A percentile compares a stretch with the other conserved stretches of the same genome.
These are phyloP conservation scores for Carduelis carduelis DNA, from an alignment of 2,797 vertebrate genomes.

Conservation along the genomic window DNA sequence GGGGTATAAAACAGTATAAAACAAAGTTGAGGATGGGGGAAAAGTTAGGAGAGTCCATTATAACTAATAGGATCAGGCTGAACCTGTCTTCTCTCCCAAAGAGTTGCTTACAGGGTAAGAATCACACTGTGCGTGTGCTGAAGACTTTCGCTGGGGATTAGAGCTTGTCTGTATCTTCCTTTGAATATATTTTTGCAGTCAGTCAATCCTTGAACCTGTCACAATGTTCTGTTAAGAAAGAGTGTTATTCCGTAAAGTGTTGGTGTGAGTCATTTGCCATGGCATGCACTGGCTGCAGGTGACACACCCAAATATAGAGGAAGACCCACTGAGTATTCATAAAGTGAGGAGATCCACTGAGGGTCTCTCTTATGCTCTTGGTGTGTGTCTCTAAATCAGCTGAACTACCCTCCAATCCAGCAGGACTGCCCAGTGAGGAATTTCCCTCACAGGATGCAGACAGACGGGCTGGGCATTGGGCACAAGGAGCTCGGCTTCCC, in stretches of 20 bases:
- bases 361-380: neutral
- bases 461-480: fast-evolving
- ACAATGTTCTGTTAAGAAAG: neutral
- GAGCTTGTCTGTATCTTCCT: neutral
- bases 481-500: neutral
- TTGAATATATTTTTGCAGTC: neutral
- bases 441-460: fast-evolving
- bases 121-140: neutral
- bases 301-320: neutral
- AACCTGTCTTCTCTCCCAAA: neutral
- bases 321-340: neutral
- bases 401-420: fast-evolving
- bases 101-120: neutral
- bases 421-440: neutral
- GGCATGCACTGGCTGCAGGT: too few relatives aligned
- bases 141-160: neutral
- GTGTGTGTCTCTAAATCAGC: neutral
- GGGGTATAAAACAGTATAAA: neutral
- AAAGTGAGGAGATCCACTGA: neutral
- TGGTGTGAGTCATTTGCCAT: fast-evolving
- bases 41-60: neutral
- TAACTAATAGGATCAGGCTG: too few relatives aligned
- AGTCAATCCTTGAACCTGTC: neutral
- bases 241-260: neutral
- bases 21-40: neutral